Percentiles rank a stretch among this genome's conserved stretches.
Conservation (phyloP, 2,888 invertebrate genomes). For the Monopis laevigella region DNA sequence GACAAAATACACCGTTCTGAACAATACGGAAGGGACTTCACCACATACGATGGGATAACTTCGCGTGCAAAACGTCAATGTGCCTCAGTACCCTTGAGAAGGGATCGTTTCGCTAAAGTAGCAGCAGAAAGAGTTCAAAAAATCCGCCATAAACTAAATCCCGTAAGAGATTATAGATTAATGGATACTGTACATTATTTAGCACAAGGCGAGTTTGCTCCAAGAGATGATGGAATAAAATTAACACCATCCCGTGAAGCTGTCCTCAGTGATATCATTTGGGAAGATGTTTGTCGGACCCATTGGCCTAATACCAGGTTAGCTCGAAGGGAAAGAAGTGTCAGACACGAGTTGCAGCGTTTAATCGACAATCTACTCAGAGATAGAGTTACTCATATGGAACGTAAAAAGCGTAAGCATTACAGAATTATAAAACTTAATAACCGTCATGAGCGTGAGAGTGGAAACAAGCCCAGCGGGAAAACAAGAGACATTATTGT, state of each 20-base stretch:
- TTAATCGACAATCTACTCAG: slow-evolving; percentile 50
- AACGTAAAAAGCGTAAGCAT: slow-evolving; percentile 51
- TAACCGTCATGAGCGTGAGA: slow-evolving; percentile 41
- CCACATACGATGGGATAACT: slow-evolving; percentile 54
- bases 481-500: slow-evolving; percentile 60
- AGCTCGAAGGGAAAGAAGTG: slow-evolving; percentile 39
- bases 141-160: slow-evolving; percentile 54
- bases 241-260: slow-evolving; percentile 56
- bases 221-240: slow-evolving; percentile 57
- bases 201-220: slow-evolving; percentile 60
- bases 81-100: slow-evolving; percentile 52
- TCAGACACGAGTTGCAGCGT: slow-evolving; percentile 46
- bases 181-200: slow-evolving; percentile 62
- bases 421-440: slow-evolving; percentile 56
- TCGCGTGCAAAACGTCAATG: slow-evolving; percentile 50
- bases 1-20: slow-evolving; percentile 57
- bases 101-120: slow-evolving; percentile 42
- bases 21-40: slow-evolving; percentile 55
- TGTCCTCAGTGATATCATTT: slow-evolving; percentile 57
- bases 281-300: slow-evolving; percentile 59
- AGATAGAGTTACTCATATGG: slow-evolving; percentile 53
- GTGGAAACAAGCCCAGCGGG: slow-evolving; percentile 38
- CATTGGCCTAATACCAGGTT: slow-evolving; percentile 56
- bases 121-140: slow-evolving; percentile 55
- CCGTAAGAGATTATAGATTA: slow-evolving; percentile 52